Conservation (phyloP, 2,797 vertebrate genomes). For the Peromyscus attwateri region DNA sequence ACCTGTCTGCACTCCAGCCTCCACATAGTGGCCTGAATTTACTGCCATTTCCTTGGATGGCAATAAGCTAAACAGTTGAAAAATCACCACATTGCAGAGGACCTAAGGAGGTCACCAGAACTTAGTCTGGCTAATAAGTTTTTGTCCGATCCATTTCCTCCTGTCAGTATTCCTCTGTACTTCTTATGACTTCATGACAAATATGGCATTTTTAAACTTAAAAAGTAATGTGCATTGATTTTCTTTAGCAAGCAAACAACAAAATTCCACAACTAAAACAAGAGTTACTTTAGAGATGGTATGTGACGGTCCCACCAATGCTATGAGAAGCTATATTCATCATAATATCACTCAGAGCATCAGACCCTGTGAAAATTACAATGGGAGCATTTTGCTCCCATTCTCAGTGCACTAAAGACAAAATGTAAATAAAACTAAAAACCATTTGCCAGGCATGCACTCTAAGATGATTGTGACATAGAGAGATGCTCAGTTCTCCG, state of each 20-base stretch:
- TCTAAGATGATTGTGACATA: constrained; percentile 64
- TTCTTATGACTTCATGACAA: constrained; percentile 56
- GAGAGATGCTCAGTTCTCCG: constrained; percentile 49
- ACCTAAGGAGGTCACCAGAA: constrained; percentile 62
- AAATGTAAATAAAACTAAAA: constrained; percentile 68
- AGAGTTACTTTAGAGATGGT: constrained; percentile 60
- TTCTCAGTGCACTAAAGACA: constrained; percentile 73
- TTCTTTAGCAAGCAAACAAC: constrained; percentile 70
- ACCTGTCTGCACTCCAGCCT: constrained; percentile 46
- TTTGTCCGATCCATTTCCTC: constrained; percentile 21
- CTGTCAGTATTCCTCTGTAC: constrained; percentile 51
- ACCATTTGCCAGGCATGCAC: background rate
- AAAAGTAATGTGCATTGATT: constrained; percentile 67
- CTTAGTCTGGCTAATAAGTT: constrained; percentile 58
- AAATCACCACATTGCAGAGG: constrained; percentile 62
- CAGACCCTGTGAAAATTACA: constrained; percentile 60
- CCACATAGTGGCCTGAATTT: constrained; percentile 35
- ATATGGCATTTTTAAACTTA: background rate
- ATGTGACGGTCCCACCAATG: constrained; percentile 42
- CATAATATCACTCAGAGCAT: constrained; percentile 47
- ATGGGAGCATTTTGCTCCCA: constrained; percentile 35
- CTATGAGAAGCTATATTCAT: constrained; percentile 55
- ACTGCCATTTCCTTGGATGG: constrained; percentile 47
- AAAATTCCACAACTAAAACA: constrained; percentile 59
- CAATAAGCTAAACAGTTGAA: constrained; percentile 72